Evolutionary conservation across 2,797 vertebrate species (phyloP), one percentile per base, ranked within the genome.

Genomic region (Garrulus glandarius): DNA sequence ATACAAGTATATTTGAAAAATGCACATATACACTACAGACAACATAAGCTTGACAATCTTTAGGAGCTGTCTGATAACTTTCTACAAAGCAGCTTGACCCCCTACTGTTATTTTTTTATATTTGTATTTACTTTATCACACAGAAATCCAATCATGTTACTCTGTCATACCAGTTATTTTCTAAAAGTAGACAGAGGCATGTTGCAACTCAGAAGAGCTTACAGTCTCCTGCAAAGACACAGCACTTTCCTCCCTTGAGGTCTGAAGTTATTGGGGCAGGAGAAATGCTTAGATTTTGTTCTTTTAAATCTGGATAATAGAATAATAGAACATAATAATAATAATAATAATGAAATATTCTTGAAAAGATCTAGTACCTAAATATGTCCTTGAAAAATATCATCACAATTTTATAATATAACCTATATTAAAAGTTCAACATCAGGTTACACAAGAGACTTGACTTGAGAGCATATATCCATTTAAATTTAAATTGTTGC

Each of bases 51-150:
- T 86, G 84, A 72, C 79, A 69, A 21, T 88, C 61, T 92, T 94
- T 57, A 92, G 91, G 86, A 95, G 76, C 72, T 86, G 72, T 75
- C 68, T 91, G 82, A 85, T 95, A 92, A 91, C 82, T 93, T 94
- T 84, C 74, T 93, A 84, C 84, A 78, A 89, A 92, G 84, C 65
- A 86, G 69, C 72, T 88, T 80, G 69, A 93, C 84, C 74, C 76
- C 65, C 65, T 78, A 37, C 84, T 90, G 89, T 87, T 96, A 59
- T 84, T 89, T 96, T 87, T 94, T 91, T 92, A 36, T 87, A 76
- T 87, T 91, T 74, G 36, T 94, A 69, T 92, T 94, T 94, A 77
- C 36, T 91, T 86, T 53, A 94, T 72, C 76, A 46, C 37, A 59
- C 72, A 76, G 89, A 81, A 94, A 92, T 47, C 83, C 55, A 69